phyloP scores from a whole-genome alignment of 2,888 invertebrate species.

The Parnassius apollo region DNA sequence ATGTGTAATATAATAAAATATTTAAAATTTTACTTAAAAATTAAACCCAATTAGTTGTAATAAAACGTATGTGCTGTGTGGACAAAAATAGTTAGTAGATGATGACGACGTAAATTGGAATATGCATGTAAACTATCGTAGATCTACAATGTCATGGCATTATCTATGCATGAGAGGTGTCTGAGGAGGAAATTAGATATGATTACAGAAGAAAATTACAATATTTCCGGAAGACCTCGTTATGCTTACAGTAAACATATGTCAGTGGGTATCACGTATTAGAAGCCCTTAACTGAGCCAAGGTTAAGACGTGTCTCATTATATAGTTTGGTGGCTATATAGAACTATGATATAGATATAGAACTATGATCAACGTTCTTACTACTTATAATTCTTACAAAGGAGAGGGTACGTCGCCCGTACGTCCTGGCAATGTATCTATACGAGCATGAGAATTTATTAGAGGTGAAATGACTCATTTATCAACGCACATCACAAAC shows the following conservation, averaged over 20 bases:
- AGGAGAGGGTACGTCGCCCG: neutral
- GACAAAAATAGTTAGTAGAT: too few relatives aligned
- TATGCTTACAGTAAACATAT: slow-evolving; percentile 21
- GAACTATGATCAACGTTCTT: neutral
- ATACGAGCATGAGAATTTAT: too few relatives aligned
- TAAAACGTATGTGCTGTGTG: too few relatives aligned
- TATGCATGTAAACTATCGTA: slow-evolving; percentile 3
- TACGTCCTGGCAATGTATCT: too few relatives aligned
- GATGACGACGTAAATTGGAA: too few relatives aligned
- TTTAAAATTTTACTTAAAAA: too few relatives aligned
- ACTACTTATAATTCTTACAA: neutral
- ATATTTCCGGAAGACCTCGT: slow-evolving; percentile 24
- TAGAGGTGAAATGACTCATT: too few relatives aligned
- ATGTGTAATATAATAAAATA: too few relatives aligned
- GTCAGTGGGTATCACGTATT: slow-evolving; percentile 11
- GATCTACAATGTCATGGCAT: neutral
- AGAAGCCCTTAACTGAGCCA: slow-evolving; percentile 20
- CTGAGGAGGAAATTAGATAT: slow-evolving; percentile 21
- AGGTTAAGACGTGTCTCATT: slow-evolving; percentile 20
- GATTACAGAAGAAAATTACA: slow-evolving; percentile 24
- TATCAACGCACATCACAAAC: too few relatives aligned
- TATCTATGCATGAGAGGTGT: slow-evolving; percentile 16
- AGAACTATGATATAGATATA: neutral
- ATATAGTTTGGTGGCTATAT: slow-evolving; percentile 17
- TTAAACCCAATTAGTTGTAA: too few relatives aligned